Base-by-base conservation (phyloP, 2,113 vertebrate genomes). In the Pteronura brasiliensis region DNA sequence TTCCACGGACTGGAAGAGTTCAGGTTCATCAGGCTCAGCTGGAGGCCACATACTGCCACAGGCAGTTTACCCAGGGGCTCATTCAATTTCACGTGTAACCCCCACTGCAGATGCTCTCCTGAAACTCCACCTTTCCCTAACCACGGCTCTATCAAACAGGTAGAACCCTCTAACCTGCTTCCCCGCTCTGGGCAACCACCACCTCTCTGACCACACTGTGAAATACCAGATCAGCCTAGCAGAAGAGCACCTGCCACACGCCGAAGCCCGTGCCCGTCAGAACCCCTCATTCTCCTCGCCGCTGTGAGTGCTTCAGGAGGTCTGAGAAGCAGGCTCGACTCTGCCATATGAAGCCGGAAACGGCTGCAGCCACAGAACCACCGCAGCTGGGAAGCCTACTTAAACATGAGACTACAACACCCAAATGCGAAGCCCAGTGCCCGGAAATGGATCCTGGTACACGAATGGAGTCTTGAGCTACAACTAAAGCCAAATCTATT, bases 41-140 rank as follows among this genome's bases (percentile, higher is more conserved):
- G 42, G 27, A 67, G 67, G 34, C 47, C 76, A 65, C 47, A 17
- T 0, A 39, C 2, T 39, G 9, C 34, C 42, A 71, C 2, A 13
- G 57, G 7, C 0, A n/a, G n/a, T 79, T 65, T 21, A 61, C 25
- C 4, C 49, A 12, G 13, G 4, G 17, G 47, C 4, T 44, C 23
- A n/a, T 18, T 81, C 23, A 14, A 23, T 87, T 52, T 84, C 69
- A 36, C 39, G 11, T 44, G 4, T 17, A 47, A 14, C 6, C 17
- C 9, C 14, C 12, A n/a, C 2, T n/a, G 31, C 2, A 1, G 13
- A 4, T 2, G 2, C 52, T 8, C 23, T 44, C 25, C 3, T 47
- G 1, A 61, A 71, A 72, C 2, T 57, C 44, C 12, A 2, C 49
- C 34, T 57, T 76, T 79, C 57, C 17, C 14, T 71, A 89, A 31